Evolutionary conservation across 2,797 vertebrate species (phyloP), one percentile per base, ranked within the genome.

Genomic region (Sebastes jordani): DNA sequence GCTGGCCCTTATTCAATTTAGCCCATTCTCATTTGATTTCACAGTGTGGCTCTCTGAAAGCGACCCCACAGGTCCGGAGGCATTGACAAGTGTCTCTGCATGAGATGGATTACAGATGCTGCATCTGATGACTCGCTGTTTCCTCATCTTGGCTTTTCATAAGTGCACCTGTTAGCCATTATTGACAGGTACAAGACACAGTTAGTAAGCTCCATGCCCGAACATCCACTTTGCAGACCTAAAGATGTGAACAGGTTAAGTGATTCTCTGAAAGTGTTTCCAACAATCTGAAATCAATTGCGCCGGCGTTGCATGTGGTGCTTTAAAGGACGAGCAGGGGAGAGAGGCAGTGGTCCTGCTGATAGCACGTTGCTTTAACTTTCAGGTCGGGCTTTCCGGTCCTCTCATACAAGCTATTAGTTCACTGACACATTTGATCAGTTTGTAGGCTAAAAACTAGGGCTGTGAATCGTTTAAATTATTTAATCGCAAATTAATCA

Each of bases 21-120:
- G 67, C 32, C 79, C 32, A 62, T 85, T 88, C 75, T 90, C 71
- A 75, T 88, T 89, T 82, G 84, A 91, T 88, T 85, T 88, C 84
- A 74, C 85, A 78, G 87, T 49, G 78, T 74, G 88, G 30, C 58
- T 80, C 77, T 78, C 56, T 82, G 60, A 91, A 86, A 89, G 81
- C 49, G 20, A 78, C 64, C 81, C 55, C 65, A 20, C 73, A 75
- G 67, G 85, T 90, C 76, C 14, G 2, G 49, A 81, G 83, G 64
- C 80, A 85, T 86, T 69, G 89, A 85, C 62, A 80, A 84, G 72
- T 49, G 71, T 85, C 79, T 87, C 84, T 55, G 84, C 84, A 18
- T 83, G 82, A 84, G 77, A 84, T 86, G 78, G 79, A 90, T 91
- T 84, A 78, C 84, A 46, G 76, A 81, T 82, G 87, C 59, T 46